Evolutionary conservation across 2,797 vertebrate genomes (phyloP), one percentile per base, ranked within the genome.

Genomic region (Poeciliopsis presidionis): DNA sequence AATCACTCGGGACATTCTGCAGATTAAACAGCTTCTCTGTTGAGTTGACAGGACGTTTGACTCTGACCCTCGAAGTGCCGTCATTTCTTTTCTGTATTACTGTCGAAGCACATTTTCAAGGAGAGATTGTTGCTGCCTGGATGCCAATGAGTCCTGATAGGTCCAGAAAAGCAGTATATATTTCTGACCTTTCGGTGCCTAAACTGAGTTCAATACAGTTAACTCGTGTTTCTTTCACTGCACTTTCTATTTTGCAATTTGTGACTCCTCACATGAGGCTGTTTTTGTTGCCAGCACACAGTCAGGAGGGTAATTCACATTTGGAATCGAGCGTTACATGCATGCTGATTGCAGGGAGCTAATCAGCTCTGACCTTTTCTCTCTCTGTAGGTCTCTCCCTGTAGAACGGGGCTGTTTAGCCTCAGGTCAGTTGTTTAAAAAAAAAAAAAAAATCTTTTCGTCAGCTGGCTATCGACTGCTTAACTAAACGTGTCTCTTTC

Each of bases 321-420:
- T 59, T 79, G 76, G 82, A 86, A 83, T 75, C 77, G 57, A 83
- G 30, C 53, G 74, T 67, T 77, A 76, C 77, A 77, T 74, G 73
- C 25, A 67, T 72, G 78, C 84, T 90, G 77, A 87, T 86, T 87
- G 79, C 79, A 80, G 74, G 69, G 45, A 78, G 76, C 72, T 80
- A 86, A 89, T 89, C 82, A 90, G 77, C 25, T 28, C 61, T 81
- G 77, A 82, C 84, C 67, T 84, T 85, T 86, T 75, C 70, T 71
- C 81, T 81, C 85, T 78, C 74, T 45, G 70, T 57, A 74, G 39
- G 30, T 51, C 43, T 59, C 47, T 84, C 67, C 76, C 81, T 71
- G 76, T 18, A 78, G 63, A 76, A 61, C 36, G 4, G 18, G 39
- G 76, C 43, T 73, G 49, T 80, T 90, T 87, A 88, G 89, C 87